Percentiles rank a stretch among this genome's conserved stretches.
Evolutionary conservation across 2,113 vertebrate species (phyloP).

Genomic region (Taxidea taxus): DNA sequence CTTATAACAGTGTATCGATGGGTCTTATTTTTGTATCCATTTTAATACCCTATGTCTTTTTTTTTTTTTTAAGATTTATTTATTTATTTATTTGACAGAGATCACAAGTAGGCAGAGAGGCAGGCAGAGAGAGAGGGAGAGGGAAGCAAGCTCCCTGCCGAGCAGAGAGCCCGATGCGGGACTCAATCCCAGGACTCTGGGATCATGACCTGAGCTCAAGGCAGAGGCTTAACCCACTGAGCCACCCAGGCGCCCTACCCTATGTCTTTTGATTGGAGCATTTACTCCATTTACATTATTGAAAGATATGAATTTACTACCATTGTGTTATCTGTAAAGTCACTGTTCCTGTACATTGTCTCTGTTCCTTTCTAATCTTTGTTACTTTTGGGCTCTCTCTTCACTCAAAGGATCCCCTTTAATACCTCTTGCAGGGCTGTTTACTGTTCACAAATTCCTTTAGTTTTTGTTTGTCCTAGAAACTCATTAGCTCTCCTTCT

Average conservation of each 20-base stretch:
- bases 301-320: not conserved
- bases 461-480: not conserved
- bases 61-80: too few species aligned
- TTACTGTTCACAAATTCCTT: not conserved
- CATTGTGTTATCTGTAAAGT: not conserved
- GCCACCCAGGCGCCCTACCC: too few species aligned
- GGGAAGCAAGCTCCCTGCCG: too few species aligned
- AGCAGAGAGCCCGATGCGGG: too few species aligned
- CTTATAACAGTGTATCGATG: not conserved
- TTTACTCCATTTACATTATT: not conserved
- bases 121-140: too few species aligned
- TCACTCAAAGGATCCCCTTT: not conserved
- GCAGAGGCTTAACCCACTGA: too few species aligned
- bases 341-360: not conserved
- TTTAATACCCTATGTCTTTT: not conserved
- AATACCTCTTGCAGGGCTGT: not conserved
- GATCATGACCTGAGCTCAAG: too few species aligned
- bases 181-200: too few species aligned
- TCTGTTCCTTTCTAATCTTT: not conserved
- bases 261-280: not conserved
- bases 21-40: not conserved
- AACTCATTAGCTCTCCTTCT: not conserved
- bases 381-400: not conserved
- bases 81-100: too few species aligned
- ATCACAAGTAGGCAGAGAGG: too few species aligned